Percentiles rank a stretch among this genome's conserved stretches.
Evolutionary conservation across 2,113 vertebrate genomes (phyloP).

Genomic region (Malurus elegans): DNA sequence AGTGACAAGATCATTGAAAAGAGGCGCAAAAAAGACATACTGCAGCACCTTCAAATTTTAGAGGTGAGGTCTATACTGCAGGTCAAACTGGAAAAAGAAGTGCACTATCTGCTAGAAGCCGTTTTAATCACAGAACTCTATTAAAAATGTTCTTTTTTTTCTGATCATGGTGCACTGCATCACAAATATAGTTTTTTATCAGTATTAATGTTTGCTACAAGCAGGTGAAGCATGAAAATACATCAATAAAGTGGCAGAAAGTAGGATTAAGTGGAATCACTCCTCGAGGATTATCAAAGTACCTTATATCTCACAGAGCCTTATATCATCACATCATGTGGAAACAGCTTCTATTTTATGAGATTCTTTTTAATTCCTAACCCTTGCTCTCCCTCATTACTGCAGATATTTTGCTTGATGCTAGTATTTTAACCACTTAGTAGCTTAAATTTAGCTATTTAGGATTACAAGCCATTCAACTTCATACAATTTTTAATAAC

Average conservation of each 20-base stretch:
- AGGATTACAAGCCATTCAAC: background rate
- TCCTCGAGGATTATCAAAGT: slow-evolving; percentile 1
- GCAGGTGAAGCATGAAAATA: background rate
- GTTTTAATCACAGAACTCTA: background rate
- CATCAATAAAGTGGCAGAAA: background rate
- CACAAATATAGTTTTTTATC: background rate
- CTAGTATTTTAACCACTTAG: background rate
- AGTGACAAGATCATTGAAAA: background rate
- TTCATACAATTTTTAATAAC: background rate
- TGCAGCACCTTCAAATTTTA: background rate
- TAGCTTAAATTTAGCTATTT: background rate
- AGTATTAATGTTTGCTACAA: background rate
- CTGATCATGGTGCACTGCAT: background rate
- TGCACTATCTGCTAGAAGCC: background rate
- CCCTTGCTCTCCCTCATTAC: background rate
- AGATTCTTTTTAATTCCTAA: background rate
- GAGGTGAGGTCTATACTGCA: background rate
- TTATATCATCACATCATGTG: background rate
- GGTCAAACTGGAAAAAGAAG: background rate
- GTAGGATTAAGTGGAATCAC: background rate
- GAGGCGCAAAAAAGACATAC: background rate
- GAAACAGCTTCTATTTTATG: background rate
- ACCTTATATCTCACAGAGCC: background rate
- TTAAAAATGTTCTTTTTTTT: background rate
- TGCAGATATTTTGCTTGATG: background rate